Conservation (phyloP, 2,797 vertebrate species). For the Meriones psammophilus region DNA sequence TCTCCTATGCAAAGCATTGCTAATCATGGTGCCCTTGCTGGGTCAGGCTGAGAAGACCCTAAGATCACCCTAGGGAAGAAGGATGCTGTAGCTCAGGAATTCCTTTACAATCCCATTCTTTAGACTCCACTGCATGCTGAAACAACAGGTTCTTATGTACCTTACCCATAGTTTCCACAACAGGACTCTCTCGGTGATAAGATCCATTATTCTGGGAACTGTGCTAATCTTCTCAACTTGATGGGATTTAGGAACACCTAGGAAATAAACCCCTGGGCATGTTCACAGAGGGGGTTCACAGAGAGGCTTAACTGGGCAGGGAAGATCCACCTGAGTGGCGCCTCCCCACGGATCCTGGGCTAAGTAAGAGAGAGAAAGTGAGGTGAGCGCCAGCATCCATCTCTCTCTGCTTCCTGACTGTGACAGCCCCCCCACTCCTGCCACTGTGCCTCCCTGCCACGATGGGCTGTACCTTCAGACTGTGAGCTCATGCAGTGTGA, state of each 20-base stretch:
- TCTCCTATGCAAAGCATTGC: not conserved
- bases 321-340: not conserved
- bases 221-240: not conserved
- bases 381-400: not conserved
- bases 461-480: not conserved
- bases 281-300: too few relatives aligned
- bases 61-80: not conserved
- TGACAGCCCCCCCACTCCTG: not conserved
- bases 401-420: not conserved
- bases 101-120: not conserved
- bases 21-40: not conserved
- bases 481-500: too few relatives aligned
- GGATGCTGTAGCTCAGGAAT: not conserved
- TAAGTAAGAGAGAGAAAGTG: not conserved
- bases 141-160: not conserved
- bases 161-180: not conserved
- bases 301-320: not conserved
- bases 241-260: not conserved
- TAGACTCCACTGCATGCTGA: not conserved
- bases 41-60: not conserved
- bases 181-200: not conserved
- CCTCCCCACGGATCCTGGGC: not conserved
- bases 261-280: not conserved
- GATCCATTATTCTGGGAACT: not conserved
- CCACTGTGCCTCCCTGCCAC: not conserved